A percentile compares a stretch with the other conserved stretches of the same genome.
Conservation (phyloP, 2,113 vertebrate species). For the Siphamia tubifer region DNA sequence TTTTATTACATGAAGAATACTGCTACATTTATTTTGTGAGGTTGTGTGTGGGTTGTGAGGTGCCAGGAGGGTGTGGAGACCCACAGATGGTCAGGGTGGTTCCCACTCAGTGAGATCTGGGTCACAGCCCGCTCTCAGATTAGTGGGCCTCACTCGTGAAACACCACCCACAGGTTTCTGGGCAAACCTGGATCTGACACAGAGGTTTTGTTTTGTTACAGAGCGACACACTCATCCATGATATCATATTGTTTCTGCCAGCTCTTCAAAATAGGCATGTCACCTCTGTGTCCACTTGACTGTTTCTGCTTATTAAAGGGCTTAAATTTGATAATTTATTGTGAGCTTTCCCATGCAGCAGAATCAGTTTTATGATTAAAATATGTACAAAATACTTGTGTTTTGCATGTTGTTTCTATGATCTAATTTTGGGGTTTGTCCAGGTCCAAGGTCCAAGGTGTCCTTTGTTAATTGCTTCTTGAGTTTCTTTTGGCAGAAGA, state of each 20-base stretch:
- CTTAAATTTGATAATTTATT: background rate
- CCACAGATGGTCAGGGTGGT: constrained; percentile 84
- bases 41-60: constrained; percentile 3
- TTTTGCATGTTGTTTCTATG: background rate
- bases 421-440: background rate
- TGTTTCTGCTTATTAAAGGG: background rate
- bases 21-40: background rate
- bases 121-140: constrained; percentile 70
- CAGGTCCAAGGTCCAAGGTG: constrained; percentile 14
- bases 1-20: background rate
- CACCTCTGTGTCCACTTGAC: constrained; percentile 27
- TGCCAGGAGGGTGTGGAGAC: constrained; percentile 81
- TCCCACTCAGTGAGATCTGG: constrained; percentile 82
- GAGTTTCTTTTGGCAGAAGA: constrained; percentile 21
- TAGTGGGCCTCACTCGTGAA: constrained; percentile 72
- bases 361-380: background rate
- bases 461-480: constrained; percentile 46
- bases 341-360: background rate
- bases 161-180: constrained; percentile 63
- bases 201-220: constrained; percentile 67
- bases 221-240: constrained; percentile 26
- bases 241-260: constrained; percentile 39
- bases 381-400: background rate
- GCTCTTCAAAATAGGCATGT: constrained; percentile 36
- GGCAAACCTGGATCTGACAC: constrained; percentile 70